Percentiles rank a stretch among this genome's conserved stretches.
These are phyloP conservation scores for Orchestes rusci DNA, from an alignment of 2,888 invertebrate genomes.

Conservation along the genomic window DNA sequence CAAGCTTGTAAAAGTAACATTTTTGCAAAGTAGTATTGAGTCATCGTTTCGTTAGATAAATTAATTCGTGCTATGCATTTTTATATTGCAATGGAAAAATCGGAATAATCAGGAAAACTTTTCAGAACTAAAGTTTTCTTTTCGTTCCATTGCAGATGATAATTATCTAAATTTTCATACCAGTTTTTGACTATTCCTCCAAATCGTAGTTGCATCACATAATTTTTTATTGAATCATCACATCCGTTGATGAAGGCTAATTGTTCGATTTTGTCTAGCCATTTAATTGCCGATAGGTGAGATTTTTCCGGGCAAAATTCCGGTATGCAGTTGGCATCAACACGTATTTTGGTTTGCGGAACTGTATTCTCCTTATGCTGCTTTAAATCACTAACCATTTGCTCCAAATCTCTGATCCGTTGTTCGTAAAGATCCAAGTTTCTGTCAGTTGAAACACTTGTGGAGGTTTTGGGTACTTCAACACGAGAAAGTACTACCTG, in stretches of 20 bases:
- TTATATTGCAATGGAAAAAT: neutral
- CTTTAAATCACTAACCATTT: too few relatives aligned
- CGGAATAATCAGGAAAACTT: neutral
- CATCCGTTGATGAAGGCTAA: too few relatives aligned
- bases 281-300: conserved; percentile 21
- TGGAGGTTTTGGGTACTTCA: too few relatives aligned
- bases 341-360: neutral
- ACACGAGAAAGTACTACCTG: too few relatives aligned
- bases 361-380: too few relatives aligned
- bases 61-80: neutral
- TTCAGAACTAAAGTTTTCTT: neutral
- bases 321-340: conserved; percentile 20
- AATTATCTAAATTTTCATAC: neutral
- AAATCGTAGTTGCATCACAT: too few relatives aligned
- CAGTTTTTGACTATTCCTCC: too few relatives aligned
- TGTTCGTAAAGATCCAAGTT: too few relatives aligned
- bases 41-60: neutral
- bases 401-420: too few relatives aligned
- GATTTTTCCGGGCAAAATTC: conserved; percentile 20
- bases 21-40: neutral
- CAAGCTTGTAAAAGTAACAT: neutral
- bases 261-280: conserved; percentile 28
- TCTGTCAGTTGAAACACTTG: too few relatives aligned
- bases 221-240: too few relatives aligned
- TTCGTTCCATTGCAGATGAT: neutral